Conservation (phyloP, 2,797 vertebrate genomes). For the Neosilurus hyrtlii region DNA sequence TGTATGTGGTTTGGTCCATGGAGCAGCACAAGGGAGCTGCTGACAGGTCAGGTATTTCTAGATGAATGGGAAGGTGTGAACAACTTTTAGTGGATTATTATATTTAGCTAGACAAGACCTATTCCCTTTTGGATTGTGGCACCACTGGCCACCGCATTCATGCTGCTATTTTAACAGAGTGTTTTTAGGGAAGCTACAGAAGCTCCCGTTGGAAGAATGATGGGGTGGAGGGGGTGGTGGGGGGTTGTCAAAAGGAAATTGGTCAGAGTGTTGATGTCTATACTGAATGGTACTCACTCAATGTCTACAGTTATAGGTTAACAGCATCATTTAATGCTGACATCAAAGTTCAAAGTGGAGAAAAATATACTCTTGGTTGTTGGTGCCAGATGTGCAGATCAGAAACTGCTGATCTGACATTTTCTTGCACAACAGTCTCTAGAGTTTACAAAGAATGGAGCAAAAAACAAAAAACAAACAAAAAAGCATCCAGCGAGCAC, state of each 20-base stretch:
- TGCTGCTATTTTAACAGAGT: neutral
- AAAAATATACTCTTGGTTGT: neutral
- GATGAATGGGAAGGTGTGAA: constrained; percentile 28
- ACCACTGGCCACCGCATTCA: constrained; percentile 23
- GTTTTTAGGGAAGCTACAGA: constrained; percentile 35
- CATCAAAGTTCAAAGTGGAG: neutral
- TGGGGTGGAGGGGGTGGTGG: neutral
- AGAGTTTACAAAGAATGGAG: neutral
- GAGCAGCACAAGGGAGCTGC: neutral
- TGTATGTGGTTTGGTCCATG: neutral
- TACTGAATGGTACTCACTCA: constrained; percentile 9
- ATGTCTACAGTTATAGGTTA: neutral
- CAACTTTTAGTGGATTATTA: constrained; percentile 35
- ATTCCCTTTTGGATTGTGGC: constrained; percentile 28
- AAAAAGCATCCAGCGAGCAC: neutral
- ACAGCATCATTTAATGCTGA: neutral
- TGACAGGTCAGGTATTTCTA: constrained; percentile 14
- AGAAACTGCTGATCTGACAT: neutral
- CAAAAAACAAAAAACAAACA: neutral
- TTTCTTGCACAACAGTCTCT: neutral
- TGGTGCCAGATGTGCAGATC: neutral
- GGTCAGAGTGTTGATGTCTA: constrained; percentile 24
- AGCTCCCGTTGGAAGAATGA: constrained; percentile 16
- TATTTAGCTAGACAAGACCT: constrained; percentile 49
- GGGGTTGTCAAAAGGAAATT: constrained; percentile 16